Evolutionary conservation across 2,888 invertebrate species (phyloP), one percentile per base, ranked within the genome.

Genomic region (Tanypteryx hageni): DNA sequence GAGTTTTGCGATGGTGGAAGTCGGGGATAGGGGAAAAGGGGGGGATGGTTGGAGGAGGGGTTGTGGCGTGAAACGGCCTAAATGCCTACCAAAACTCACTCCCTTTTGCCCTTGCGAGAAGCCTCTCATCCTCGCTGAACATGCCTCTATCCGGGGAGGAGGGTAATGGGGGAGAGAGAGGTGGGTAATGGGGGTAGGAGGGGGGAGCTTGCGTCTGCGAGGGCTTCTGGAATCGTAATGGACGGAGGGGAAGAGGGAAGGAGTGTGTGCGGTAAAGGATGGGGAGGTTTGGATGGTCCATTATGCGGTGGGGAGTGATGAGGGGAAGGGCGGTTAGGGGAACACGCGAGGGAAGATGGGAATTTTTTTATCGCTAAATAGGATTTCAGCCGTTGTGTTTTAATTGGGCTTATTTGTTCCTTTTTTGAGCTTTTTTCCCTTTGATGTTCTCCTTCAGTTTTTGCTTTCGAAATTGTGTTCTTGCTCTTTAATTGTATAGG

Each of bases 81-180:
- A 68, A 27, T 76, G 76, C 76, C 76, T 76, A 76, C 76, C 76
- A 76, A 76, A 76, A 76, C 76, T 76, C 27, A 27, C 76, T 76
- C 76, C 76, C 76, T 76, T 76, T 76, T 27, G 22, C 76, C 27
- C 27, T 76, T 27, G 22, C 18, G 68, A 76, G 76, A 76, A 76
- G 76, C 76, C 76, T 76, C 27, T 22, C 27, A 76, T 22, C 76
- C 76, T 76, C 27, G 76, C 27, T 76, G 76, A 76, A 76, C 76
- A 76, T 76, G 76, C 4, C 11, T 44, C 44, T 44, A 44, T 44
- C 44, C 44, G 44, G 44, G 44, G 44, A 44, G 44, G 44, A 44
- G 44, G 44, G 1, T 44, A 44, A 44, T 3, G 1, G 44, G 3
- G 44, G 44, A 44, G 44, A 5, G 44, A 44, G 44, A 5, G 44